A percentile compares a stretch with the other conserved stretches of the same genome.
phyloP scores from a whole-genome alignment of 2,797 vertebrate species.

The Halcyon badia region DNA sequence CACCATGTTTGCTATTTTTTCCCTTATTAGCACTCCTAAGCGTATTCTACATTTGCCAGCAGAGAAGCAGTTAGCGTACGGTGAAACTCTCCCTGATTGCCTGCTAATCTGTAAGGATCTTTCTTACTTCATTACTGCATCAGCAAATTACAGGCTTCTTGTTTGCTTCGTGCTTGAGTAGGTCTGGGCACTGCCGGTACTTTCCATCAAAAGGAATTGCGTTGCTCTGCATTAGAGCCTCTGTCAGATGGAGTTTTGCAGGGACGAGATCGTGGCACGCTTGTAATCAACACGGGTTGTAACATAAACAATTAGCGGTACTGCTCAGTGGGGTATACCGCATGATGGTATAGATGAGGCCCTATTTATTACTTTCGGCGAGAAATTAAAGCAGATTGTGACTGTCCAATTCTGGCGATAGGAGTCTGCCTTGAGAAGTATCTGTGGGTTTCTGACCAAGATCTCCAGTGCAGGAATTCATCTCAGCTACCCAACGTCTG shows the following conservation, averaged over 20 bases:
- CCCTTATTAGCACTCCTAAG: neutral
- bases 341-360: rapidly evolving
- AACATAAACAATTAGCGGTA: neutral
- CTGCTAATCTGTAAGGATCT: conserved; percentile 15
- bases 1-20: neutral
- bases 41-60: neutral
- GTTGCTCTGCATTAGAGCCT: neutral
- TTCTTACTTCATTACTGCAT: conserved; percentile 9
- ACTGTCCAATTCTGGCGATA: rapidly evolving
- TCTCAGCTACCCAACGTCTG: neutral
- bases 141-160: conserved; percentile 19
- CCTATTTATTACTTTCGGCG: neutral
- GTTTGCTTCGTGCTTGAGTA: neutral
- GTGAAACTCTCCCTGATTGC: neutral
- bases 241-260: neutral
- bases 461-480: too few relatives aligned
- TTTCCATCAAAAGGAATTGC: neutral
- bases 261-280: neutral
- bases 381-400: neutral
- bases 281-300: neutral
- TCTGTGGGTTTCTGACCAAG: neutral
- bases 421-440: neutral
- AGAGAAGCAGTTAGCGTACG: neutral
- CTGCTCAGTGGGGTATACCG: neutral
- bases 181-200: neutral